Percentiles rank a stretch among this genome's conserved stretches.
These are phyloP conservation scores for Montipora efflorescens DNA, from an alignment of 64 coral and sea anemone species.

Conservation along the genomic window DNA sequence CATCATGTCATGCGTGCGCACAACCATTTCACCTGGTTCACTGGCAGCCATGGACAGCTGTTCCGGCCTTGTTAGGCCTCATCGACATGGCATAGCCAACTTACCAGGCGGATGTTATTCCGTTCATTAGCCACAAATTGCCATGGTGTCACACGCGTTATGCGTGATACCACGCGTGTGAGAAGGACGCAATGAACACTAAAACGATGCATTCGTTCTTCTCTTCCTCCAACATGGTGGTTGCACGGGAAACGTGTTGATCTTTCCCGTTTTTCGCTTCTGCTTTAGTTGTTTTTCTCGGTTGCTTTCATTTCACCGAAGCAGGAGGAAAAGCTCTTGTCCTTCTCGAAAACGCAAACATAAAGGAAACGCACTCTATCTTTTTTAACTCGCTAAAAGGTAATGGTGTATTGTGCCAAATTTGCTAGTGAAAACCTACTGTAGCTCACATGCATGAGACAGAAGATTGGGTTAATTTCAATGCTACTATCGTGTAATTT, in stretches of 20 bases:
- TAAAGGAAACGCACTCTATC: slow-evolving; percentile 97
- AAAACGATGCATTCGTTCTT: slow-evolving; percentile 20
- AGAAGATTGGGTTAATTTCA: too few species aligned
- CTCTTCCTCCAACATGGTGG: slow-evolving; percentile 71
- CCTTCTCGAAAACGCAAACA: slow-evolving; percentile 95
- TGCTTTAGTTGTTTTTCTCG: slow-evolving; percentile 65
- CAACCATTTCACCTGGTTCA: too few species aligned
- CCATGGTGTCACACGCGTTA: too few species aligned
- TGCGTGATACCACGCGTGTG: neutral
- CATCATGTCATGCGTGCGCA: too few species aligned
- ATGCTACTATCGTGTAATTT: too few species aligned
- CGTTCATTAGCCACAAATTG: too few species aligned
- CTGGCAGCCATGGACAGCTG: too few species aligned
- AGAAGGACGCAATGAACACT: neutral
- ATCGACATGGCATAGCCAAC: too few species aligned
- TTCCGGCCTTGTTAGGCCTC: too few species aligned
- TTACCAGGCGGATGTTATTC: too few species aligned
- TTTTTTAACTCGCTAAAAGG: slow-evolving; percentile 99
- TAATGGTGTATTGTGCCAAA: neutral
- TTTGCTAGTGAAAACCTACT: too few species aligned
- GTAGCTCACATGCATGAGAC: too few species aligned
- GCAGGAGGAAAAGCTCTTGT: slow-evolving; percentile 90
- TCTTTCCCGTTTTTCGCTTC: slow-evolving; percentile 47
- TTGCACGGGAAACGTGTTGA: slow-evolving; percentile 90
- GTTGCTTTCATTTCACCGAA: slow-evolving; percentile 45